Base-by-base conservation (phyloP, 2,888 invertebrate species). In the Dryobotodes eremita region DNA sequence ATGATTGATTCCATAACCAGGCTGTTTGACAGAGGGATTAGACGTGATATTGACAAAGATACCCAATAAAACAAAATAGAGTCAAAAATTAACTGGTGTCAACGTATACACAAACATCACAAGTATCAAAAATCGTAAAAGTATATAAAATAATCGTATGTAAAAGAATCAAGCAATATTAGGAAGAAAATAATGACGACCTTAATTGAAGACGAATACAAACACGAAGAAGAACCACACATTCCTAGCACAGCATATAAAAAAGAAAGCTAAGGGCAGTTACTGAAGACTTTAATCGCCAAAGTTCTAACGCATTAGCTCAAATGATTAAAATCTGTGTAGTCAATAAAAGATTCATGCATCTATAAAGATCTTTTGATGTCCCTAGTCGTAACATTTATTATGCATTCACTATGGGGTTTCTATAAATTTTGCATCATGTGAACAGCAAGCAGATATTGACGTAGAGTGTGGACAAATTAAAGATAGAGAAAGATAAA, bases 311-410 rank as follows among this genome's bases (percentile, higher is more conserved):
- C 42, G 26, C 74, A 69, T 85, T 75, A 77, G 71, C 48, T 64
- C 69, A 69, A 65, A 75, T 75, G n/a, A 85, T 84, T 85, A 82
- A 65, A 85, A 84, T 70, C 79, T 62, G 46, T 62, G 11, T 23
- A 75, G 64, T 59, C 46, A 66, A 77, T 76, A 65, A 64, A 75
- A 77, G 71, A 82, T 72, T 72, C 64, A 84, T 77, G 23, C 26
- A 71, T 69, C 68, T 66, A 53, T 85, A 75, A 78, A 85, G 69
- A 82, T 85, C 74, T 64, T 64, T 74, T 65, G 74, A 82, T 77
- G 55, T 77, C 57, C 20, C 64, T 61, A 26, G 69, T 82, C 82
- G 82, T 78, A 84, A 79, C 62, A 69, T 82, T 74, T 73, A 82
- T 72, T 70, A 70, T 50, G 55, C 69, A 83, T 83, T 75, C 55